Evolutionary conservation across 2,888 invertebrate genomes (phyloP).

Genomic region (Tiliacea citrago): DNA sequence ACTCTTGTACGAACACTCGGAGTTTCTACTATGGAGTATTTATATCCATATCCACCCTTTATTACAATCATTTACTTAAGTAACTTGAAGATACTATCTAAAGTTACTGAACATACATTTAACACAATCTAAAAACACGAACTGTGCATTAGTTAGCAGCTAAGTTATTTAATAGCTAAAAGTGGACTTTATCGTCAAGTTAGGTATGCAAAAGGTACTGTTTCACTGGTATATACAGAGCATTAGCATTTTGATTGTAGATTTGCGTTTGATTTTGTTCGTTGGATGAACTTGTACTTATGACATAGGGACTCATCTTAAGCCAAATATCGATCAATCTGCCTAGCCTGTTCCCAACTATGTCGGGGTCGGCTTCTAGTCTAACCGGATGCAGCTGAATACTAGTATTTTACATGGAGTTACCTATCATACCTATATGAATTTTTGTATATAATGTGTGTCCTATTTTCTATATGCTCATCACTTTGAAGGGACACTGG

Average conservation of each 20-base stretch:
- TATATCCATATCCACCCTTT: constrained; percentile 33
- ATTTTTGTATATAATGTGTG: no score
- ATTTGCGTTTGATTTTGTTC: not conserved
- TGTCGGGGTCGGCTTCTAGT: no score
- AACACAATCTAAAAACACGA: constrained; percentile 63
- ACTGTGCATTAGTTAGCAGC: constrained; percentile 59
- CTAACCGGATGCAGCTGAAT: no score
- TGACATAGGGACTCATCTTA: not conserved
- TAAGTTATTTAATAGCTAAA: constrained; percentile 55
- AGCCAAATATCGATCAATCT: no score
- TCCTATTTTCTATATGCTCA: no score
- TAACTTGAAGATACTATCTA: constrained; percentile 47
- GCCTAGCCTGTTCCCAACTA: no score
- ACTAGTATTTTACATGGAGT: no score
- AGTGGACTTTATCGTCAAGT: constrained; percentile 33
- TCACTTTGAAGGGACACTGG: no score
- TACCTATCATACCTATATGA: no score
- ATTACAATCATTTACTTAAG: constrained; percentile 48
- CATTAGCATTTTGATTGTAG: not conserved
- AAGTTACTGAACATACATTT: constrained; percentile 56
- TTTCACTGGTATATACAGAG: not conserved
- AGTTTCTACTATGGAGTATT: constrained; percentile 30
- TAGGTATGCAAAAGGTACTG: constrained; percentile 8
- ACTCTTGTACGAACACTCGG: constrained; percentile 7
- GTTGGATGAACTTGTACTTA: not conserved